Base-by-base conservation (phyloP, 2,888 invertebrate species). In the Euproctis similis region DNA sequence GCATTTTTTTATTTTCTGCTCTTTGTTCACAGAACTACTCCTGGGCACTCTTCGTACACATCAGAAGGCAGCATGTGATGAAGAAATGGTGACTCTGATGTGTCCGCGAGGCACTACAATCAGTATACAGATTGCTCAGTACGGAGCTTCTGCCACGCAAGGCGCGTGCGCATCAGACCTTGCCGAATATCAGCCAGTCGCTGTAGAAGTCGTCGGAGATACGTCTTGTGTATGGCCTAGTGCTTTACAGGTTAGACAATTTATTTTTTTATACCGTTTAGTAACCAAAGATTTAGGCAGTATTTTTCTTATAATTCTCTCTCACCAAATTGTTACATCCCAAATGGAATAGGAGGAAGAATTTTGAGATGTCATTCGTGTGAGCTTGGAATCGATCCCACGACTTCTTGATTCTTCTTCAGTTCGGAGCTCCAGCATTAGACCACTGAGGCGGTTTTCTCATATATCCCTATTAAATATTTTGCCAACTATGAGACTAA, bases 41-140 rank as follows among this genome's bases (percentile, higher is more conserved):
- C 90, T 95, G 57, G 95, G 95, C 50, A 96, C 96, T 14, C 87
- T 98, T 53, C 88, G 94, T 60, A 96, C 95, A 24, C 95, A 95
- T 76, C 94, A 96, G 66, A 90, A 92, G 44, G 94, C 94, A 26
- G 95, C 95, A 28, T 98, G 98, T 78, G 96, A 97, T 80, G 94
- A 94, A 40, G 94, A 97, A 61, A 88, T 90, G 68, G 90, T 97
- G 67, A 90, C 90, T 26, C 87, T 97, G 39, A 91, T 91, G 61
- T 98, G 98, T 75, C 97, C 97, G 13, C 86, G 91, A 24, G 95
- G 95, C 28, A 97, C 97, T 18, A 93, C 94, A 55, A 96, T 98
- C 65, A 92, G 92, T 54, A 93, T 97, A 50, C 93, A 95, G 52
- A 86, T 94, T 53, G 96, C 96, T n/a, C 94, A 94, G 64, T 96